Conservation (phyloP, 2,797 vertebrate genomes). For the Pempheris klunzingeri region DNA sequence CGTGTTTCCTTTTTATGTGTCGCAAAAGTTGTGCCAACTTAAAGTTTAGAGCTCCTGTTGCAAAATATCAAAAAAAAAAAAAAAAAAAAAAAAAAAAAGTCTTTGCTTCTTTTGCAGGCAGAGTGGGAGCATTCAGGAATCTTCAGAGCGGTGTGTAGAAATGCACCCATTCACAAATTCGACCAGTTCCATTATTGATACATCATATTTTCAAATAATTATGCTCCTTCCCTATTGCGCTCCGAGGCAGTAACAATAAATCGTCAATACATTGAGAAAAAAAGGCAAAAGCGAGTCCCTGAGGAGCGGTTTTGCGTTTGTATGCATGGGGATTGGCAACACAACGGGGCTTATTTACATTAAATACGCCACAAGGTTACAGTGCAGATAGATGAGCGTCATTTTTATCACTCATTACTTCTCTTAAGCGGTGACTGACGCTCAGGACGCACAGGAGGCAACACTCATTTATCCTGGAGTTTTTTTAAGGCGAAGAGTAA, state of each 20-base stretch:
- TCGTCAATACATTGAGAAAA: slow-evolving; percentile 86
- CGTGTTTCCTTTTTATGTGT: slow-evolving; percentile 62
- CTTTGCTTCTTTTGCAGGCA: slow-evolving; percentile 60
- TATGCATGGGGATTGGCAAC: slow-evolving; percentile 94
- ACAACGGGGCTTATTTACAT: slow-evolving; percentile 99
- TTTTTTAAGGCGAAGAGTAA: slow-evolving; percentile 86
- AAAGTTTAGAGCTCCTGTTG: slow-evolving; percentile 90
- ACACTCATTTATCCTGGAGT: slow-evolving; percentile 90
- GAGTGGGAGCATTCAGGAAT: slow-evolving; percentile 53
- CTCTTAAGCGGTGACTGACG: slow-evolving; percentile 95
- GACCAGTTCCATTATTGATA: slow-evolving; percentile 90
- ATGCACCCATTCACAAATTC: slow-evolving; percentile 57
- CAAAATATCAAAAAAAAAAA: slow-evolving; percentile 84
- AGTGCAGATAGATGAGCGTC: slow-evolving; percentile 98
- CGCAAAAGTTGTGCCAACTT: slow-evolving; percentile 91
- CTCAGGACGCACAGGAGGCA: slow-evolving; percentile 89
- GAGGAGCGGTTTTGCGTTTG: slow-evolving; percentile 91
- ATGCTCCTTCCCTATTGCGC: slow-evolving; percentile 88
- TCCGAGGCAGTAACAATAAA: slow-evolving; percentile 92
- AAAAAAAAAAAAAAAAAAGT: slow-evolving; percentile 84
- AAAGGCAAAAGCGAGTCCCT: slow-evolving; percentile 87
- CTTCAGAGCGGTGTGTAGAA: slow-evolving; percentile 85
- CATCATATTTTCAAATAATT: slow-evolving; percentile 95
- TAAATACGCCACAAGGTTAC: slow-evolving; percentile 99
- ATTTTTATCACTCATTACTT: slow-evolving; percentile 99